Conservation (phyloP, 2,797 vertebrate genomes). For the Ctenopoma kingsleyae region DNA sequence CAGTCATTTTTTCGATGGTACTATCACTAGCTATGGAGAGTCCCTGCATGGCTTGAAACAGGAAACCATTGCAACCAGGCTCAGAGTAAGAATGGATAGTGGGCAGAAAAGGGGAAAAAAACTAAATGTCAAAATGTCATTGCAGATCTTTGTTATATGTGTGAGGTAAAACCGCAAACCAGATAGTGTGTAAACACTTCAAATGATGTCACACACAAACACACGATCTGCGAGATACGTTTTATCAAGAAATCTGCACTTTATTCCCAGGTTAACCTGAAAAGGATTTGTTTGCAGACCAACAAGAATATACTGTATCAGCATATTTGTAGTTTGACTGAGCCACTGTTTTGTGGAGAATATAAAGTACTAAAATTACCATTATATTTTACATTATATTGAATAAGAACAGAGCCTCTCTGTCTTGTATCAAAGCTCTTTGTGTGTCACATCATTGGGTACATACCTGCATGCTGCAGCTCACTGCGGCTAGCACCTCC, state of each 20-base stretch:
- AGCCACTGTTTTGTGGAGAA: neutral
- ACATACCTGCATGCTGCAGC: slow-evolving; percentile 35
- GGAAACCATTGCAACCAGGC: slow-evolving; percentile 51
- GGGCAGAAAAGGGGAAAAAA: slow-evolving; percentile 29
- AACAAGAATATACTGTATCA: too few species aligned
- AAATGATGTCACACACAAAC: slow-evolving; percentile 7
- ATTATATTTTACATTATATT: slow-evolving; percentile 29
- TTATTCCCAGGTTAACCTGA: neutral
- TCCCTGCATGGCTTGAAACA: slow-evolving; percentile 52
- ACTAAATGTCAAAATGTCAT: slow-evolving; percentile 35
- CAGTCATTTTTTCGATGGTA: slow-evolving; percentile 8
- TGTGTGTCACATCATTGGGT: slow-evolving; percentile 58
- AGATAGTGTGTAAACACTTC: slow-evolving; percentile 44
- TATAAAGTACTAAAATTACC: slow-evolving; percentile 20
- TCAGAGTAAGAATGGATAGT: neutral
- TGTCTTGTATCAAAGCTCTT: slow-evolving; percentile 43
- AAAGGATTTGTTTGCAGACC: neutral
- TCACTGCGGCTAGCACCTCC: slow-evolving; percentile 25
- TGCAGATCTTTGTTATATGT: slow-evolving; percentile 22
- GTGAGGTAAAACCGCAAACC: slow-evolving; percentile 24
- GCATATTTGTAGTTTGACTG: neutral
- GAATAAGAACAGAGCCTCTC: slow-evolving; percentile 32
- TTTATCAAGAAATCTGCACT: slow-evolving; percentile 29
- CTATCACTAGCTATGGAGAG: slow-evolving; percentile 33
- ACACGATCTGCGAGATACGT: slow-evolving; percentile 28